phyloP scores from a whole-genome alignment of 1,140 invertebrate genomes.

The Hyphantria cunea region DNA sequence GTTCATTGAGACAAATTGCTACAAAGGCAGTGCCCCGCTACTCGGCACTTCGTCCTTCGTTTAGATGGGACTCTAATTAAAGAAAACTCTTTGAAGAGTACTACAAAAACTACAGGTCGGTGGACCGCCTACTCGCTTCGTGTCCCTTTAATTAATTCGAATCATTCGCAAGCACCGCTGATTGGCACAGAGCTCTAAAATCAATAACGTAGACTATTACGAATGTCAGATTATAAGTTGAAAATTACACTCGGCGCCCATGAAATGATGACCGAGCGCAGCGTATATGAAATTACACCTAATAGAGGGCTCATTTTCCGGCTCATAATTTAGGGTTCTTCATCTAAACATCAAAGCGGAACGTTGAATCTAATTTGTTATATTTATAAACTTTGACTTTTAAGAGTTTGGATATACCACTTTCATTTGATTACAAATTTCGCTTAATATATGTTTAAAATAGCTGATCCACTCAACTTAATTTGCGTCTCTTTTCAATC shows the following conservation, averaged over 20 bases:
- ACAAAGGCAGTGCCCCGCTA: slow-evolving; percentile 17
- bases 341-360: slow-evolving; percentile 6
- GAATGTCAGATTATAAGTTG: slow-evolving; percentile 6
- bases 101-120: slow-evolving; percentile 41
- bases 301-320: slow-evolving; percentile 1
- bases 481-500: too few species aligned
- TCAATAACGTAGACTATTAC: slow-evolving; percentile 35
- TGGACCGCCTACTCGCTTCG: slow-evolving; percentile 17
- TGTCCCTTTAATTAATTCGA: slow-evolving; percentile 44
- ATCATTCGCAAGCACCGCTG: slow-evolving; percentile 33
- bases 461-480: too few species aligned
- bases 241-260: slow-evolving; percentile 15
- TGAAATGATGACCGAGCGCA: slow-evolving; percentile 3
- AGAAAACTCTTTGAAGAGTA: slow-evolving; percentile 46
- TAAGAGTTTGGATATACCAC: neutral
- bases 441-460: neutral
- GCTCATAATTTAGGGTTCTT: neutral
- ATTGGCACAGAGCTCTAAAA: slow-evolving; percentile 38
- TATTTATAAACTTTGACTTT: slow-evolving; percentile 13
- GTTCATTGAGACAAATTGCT: slow-evolving; percentile 36
- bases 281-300: slow-evolving; percentile 13
- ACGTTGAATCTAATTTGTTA: too few species aligned
- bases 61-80: slow-evolving; percentile 46
- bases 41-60: slow-evolving; percentile 36
- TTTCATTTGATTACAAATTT: too few species aligned